Evolutionary conservation across 2,113 vertebrate genomes (phyloP), one percentile per base, ranked within the genome.

Genomic region (Phoxinus phoxinus): DNA sequence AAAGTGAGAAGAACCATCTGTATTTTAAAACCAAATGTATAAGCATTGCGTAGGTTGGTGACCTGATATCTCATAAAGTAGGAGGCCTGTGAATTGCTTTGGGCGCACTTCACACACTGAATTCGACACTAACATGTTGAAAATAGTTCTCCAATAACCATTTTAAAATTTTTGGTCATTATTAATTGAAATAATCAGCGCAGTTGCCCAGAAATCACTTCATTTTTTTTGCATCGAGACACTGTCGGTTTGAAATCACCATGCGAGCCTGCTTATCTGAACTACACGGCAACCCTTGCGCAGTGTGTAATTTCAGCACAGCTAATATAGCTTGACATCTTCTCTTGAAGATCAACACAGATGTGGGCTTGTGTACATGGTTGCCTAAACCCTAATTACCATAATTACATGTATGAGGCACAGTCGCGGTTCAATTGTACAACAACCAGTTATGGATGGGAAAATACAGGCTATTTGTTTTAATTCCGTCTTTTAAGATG

Each of bases 381-480:
- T 81, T 86, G 88, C 30, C 72, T 86, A 83, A 88, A 67, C 81
- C 71, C 65, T 81, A 86, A 85, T 90, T 89, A 87, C 75, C 35
- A 76, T 89, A 84, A 91, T 91, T 88, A 87, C 81, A 84, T 67
- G 69, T 85, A 84, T 87, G 82, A 82, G 56, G 82, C 74, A 82
- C 46, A 74, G 84, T 83, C 56, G 71, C 27, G 63, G 79, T 84
- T 86, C 67, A 88, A 59, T 79, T 86, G 63, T 86, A 84, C 84
- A 83, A 81, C 86, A 89, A 69, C 77, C 59, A 71, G 27, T 85
- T 21, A 88, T 87, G 83, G 89, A 81, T 77, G 35, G 84, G 89
- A 81, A 90, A 89, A 88, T 89, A n/a, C 75, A 76, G 25, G 71
- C 87, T 87, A 74, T 87, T 89, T 91, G 58, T 84, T 89, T 32